Percentiles rank a stretch among this genome's conserved stretches.
Conservation (phyloP, 2,888 invertebrate genomes). For the Aporophyla lueneburgensis region DNA sequence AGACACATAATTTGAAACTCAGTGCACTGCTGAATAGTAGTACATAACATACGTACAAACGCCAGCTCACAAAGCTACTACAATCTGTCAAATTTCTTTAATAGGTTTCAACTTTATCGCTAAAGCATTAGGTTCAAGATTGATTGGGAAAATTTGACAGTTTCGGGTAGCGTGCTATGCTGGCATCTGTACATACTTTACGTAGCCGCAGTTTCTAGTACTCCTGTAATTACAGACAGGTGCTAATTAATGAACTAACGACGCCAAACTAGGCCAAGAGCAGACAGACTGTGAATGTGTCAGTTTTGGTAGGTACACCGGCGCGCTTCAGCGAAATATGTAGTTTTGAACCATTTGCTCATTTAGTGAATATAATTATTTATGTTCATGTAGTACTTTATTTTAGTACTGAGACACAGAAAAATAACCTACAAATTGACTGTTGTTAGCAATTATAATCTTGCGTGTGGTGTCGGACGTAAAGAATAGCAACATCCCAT, state of each 20-base stretch:
- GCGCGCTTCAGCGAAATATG: neutral
- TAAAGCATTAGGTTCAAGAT: too few relatives aligned
- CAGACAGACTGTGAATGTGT: neutral
- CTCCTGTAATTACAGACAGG: constrained; percentile 44
- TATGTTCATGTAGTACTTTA: neutral
- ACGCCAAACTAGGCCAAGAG: constrained; percentile 39
- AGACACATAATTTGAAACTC: neutral
- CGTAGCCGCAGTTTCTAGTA: neutral
- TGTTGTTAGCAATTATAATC: too few relatives aligned
- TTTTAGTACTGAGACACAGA: neutral
- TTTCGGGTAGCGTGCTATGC: neutral
- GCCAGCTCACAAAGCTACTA: too few relatives aligned
- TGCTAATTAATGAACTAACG: constrained; percentile 47
- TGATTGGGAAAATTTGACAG: neutral
- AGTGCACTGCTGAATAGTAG: neutral
- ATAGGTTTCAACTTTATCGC: too few relatives aligned
- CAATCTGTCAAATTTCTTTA: too few relatives aligned
- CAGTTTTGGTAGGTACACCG: constrained; percentile 12
- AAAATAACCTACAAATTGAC: constrained; percentile 5
- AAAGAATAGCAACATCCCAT: too few relatives aligned
- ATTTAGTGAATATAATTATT: neutral
- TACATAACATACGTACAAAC: too few relatives aligned
- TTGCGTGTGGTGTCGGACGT: too few relatives aligned
- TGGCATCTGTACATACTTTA: neutral
- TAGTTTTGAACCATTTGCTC: neutral